Evolutionary conservation across 2,797 vertebrate species (phyloP).

Genomic region (Chiloscyllium punctatum): DNA sequence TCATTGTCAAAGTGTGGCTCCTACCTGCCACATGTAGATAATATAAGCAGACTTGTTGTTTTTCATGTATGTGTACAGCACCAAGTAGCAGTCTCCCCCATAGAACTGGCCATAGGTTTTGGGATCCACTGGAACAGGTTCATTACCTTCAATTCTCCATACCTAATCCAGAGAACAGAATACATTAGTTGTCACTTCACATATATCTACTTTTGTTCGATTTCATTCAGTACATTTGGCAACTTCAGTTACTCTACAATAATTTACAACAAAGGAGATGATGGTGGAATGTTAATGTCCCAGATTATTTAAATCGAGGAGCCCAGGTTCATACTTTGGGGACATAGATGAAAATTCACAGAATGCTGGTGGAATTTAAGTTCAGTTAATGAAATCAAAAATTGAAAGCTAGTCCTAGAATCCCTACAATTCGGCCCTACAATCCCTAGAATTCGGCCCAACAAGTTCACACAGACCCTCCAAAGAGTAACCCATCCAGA

Average conservation of each 20-base stretch:
- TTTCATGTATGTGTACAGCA: constrained; percentile 74
- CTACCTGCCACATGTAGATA: constrained; percentile 88
- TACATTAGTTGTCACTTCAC: background rate
- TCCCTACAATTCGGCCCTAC: too few species aligned
- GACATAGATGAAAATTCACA: too few species aligned
- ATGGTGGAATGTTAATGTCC: too few species aligned
- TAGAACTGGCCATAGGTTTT: constrained; percentile 77
- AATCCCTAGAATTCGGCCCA: too few species aligned
- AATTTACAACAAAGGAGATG: too few species aligned
- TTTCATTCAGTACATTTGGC: background rate
- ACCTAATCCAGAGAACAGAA: constrained; percentile 54
- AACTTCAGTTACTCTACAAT: background rate
- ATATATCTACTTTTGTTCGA: background rate
- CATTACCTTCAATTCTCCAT: constrained; percentile 76
- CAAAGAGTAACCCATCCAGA: too few species aligned
- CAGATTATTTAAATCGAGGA: too few species aligned
- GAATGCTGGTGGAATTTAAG: too few species aligned
- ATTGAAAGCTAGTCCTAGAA: too few species aligned
- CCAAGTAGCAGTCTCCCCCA: constrained; percentile 82
- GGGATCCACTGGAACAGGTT: constrained; percentile 67
- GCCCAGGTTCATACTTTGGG: too few species aligned
- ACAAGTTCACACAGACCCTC: too few species aligned
- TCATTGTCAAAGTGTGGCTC: background rate
- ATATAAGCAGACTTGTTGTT: constrained; percentile 65
- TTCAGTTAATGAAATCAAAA: too few species aligned